phyloP scores from a whole-genome alignment of 2,888 invertebrate species.

The Cinara cedri region DNA sequence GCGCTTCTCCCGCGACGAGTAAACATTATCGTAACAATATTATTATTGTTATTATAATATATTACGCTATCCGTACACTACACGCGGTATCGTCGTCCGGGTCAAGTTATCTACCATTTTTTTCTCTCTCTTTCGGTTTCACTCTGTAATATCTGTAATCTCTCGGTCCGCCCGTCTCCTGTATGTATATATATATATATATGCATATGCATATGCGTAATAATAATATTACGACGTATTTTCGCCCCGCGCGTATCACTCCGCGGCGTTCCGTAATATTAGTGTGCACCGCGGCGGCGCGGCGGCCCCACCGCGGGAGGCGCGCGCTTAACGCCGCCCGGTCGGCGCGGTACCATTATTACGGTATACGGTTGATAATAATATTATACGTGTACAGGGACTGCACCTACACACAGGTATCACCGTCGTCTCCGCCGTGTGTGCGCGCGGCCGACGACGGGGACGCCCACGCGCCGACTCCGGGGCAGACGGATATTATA shows the following conservation, averaged over 20 bases:
- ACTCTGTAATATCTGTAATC: too few species aligned
- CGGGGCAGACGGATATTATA: conserved; percentile 43
- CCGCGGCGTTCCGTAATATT: too few species aligned
- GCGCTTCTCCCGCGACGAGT: conserved; percentile 39
- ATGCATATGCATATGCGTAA: too few species aligned
- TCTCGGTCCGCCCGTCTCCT: too few species aligned
- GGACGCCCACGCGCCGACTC: conserved; percentile 32
- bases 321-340: conserved; percentile 28
- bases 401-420: neutral
- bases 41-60: too few species aligned
- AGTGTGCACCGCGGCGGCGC: too few species aligned
- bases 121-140: too few species aligned
- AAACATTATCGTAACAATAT: conserved; percentile 17
- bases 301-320: conserved; percentile 39
- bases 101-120: neutral
- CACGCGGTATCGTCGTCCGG: conserved; percentile 7
- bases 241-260: too few species aligned
- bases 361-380: too few species aligned
- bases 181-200: neutral
- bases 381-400: conserved; percentile 6
- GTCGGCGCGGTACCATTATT: too few species aligned
- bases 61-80: too few species aligned
- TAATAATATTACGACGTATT: too few species aligned
- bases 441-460: conserved; percentile 1
- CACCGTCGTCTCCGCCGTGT: neutral